Evolutionary conservation across 2,113 vertebrate genomes (phyloP).

Genomic region (Cromileptes altivelis): DNA sequence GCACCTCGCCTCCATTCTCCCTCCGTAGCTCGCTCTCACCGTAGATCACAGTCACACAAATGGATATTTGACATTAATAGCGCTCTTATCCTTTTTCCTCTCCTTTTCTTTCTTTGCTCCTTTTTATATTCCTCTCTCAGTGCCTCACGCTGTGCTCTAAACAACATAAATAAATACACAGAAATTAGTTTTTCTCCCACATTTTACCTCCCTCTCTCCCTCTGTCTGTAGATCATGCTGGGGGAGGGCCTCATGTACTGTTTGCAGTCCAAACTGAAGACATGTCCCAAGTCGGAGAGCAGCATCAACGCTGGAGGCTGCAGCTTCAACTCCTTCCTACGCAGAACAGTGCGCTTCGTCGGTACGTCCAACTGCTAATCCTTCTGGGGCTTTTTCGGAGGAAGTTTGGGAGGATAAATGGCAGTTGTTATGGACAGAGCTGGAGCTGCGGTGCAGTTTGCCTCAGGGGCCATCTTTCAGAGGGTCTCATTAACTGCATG

Average conservation of each 20-base stretch:
- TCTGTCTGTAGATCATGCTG: slow-evolving; percentile 91
- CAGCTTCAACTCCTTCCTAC: slow-evolving; percentile 97
- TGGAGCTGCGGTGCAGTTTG: not conserved
- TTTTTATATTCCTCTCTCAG: not conserved
- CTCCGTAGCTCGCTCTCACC: not conserved
- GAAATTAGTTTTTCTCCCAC: not conserved
- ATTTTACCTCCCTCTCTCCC: not conserved
- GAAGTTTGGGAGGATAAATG: not conserved
- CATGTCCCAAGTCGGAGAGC: slow-evolving; percentile 88
- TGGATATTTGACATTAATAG: slow-evolving; percentile 32
- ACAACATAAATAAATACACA: not conserved
- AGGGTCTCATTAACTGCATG: not conserved
- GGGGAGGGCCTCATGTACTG: slow-evolving; percentile 96
- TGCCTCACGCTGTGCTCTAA: not conserved
- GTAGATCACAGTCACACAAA: slow-evolving; percentile 42
- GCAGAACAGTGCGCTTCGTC: slow-evolving; percentile 95
- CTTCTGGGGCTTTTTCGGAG: not conserved
- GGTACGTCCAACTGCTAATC: slow-evolving; percentile 84
- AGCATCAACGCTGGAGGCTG: slow-evolving; percentile 97
- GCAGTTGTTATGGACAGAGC: not conserved
- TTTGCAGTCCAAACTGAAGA: slow-evolving; percentile 92
- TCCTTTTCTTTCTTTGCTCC: not conserved
- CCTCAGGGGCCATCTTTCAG: not conserved
- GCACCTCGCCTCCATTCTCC: slow-evolving; percentile 42
- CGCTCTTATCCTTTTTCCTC: not conserved